Base-by-base conservation (phyloP, 2,113 vertebrate genomes). In the Perognathus longimembris region DNA sequence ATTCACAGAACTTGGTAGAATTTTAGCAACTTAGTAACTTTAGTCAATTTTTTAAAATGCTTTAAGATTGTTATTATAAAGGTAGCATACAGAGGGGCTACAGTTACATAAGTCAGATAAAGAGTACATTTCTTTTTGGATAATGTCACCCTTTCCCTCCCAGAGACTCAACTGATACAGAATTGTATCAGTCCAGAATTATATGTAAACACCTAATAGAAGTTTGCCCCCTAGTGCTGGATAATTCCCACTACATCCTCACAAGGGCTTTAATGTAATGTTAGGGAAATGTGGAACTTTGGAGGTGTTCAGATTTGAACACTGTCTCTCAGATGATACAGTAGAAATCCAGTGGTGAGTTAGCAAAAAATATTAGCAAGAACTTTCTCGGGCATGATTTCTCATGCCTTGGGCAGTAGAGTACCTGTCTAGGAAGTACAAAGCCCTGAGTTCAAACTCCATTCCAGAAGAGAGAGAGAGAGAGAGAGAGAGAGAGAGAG, bases 161-260 rank as follows among this genome's bases (percentile, higher is more conserved):
- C 18, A 63, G 70, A 54, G 40, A 18, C 14, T 45, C 24, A 8
- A 40, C 80, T 84, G n/a, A 7, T 32, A 74, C 26, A 59, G 3
- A 34, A 17, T 54, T 74, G 28, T 40, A 12, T 40, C 36, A 57
- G 7, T 34, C 14, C 17, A 6, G 12, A 22, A 73, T 66, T 70
- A 12, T 10, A 36, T 22, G 36, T 83, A 80, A 54, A 95, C 50
- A 7, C 1, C 67, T 93, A 20, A 42, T 93, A 50, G 77, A 84
- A 84, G 63, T 0, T 4, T 45, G 50, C 94, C 69, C 73, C 40
- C 89, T 93, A 81, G 75, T 85, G 94, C 57, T 42, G 36, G 3
- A 34, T 5, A 32, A 30, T 50, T 84, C 5, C 12, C 28, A 91
- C 71, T 86, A 69, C 91, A 94, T 10, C 34, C 40, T 8, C 9